These are phyloP conservation scores for Drosophila histrio DNA, from an alignment of 2,888 invertebrate genomes.

Conservation along the genomic window DNA sequence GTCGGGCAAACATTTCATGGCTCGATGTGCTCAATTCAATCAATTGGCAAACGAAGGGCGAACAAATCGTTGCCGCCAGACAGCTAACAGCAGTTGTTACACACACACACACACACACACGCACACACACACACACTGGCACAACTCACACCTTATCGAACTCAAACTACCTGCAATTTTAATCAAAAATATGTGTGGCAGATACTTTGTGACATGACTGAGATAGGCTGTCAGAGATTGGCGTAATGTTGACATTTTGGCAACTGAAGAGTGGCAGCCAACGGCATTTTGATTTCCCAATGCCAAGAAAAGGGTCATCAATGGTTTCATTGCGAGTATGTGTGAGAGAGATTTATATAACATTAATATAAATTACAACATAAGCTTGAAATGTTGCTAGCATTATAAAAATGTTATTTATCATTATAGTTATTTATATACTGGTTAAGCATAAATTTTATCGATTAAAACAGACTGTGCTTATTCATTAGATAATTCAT, in stretches of 20 bases:
- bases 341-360: not conserved
- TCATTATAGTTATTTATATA: too few relatives aligned
- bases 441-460: too few relatives aligned
- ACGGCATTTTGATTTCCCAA: constrained; percentile 26
- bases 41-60: constrained; percentile 67
- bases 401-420: not conserved
- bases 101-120: constrained; percentile 15
- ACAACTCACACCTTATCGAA: constrained; percentile 3
- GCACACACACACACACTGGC: constrained; percentile 10
- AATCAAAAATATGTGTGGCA: constrained; percentile 44
- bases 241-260: constrained; percentile 64
- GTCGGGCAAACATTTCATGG: constrained; percentile 77
- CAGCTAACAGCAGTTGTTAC: constrained; percentile 30
- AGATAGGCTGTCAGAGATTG: constrained; percentile 64
- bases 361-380: not conserved
- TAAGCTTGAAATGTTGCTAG: not conserved
- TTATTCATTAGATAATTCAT: too few relatives aligned
- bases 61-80: constrained; percentile 58
- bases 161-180: constrained; percentile 49
- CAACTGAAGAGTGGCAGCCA: constrained; percentile 48
- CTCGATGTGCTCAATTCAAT: constrained; percentile 76
- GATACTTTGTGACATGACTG: constrained; percentile 55
- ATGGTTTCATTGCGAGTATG: not conserved
- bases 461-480: too few relatives aligned
- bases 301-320: constrained; percentile 19